Evolutionary conservation across 2,888 invertebrate genomes (phyloP).

Genomic region (Hydrotaea diabolus): DNA sequence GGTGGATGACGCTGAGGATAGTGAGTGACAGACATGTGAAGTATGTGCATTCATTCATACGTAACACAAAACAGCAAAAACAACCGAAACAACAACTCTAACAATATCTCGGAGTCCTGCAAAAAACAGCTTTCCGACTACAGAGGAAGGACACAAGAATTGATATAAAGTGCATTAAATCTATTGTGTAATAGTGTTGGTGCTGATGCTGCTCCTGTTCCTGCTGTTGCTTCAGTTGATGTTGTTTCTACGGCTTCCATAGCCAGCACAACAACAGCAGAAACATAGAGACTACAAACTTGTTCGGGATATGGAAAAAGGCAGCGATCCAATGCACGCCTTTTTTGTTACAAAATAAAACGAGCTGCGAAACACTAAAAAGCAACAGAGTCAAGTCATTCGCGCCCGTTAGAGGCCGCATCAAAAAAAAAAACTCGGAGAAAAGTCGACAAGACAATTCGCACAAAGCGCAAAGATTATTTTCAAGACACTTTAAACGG

Average conservation of each 20-base stretch:
- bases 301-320: background rate
- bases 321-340: background rate
- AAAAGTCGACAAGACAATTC: too few relatives aligned
- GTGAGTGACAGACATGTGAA: slow-evolving; percentile 46
- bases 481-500: too few relatives aligned
- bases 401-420: too few relatives aligned
- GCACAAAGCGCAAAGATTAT: too few relatives aligned
- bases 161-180: slow-evolving; percentile 60
- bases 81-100: background rate
- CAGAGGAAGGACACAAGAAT: slow-evolving; percentile 32
- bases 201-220: slow-evolving; percentile 25
- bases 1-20: slow-evolving; percentile 9
- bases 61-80: slow-evolving; percentile 31
- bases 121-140: background rate
- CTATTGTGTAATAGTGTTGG: slow-evolving; percentile 37
- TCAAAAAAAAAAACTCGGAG: too few relatives aligned
- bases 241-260: background rate
- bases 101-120: background rate
- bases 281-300: background rate
- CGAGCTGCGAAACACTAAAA: background rate
- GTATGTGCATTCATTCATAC: slow-evolving; percentile 36
- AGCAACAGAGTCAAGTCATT: background rate
- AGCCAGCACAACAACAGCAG: background rate
- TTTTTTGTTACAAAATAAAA: background rate
- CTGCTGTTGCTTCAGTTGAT: slow-evolving; percentile 15